phyloP scores from a whole-genome alignment of 2,888 invertebrate genomes.

The Junonia oenone region DNA sequence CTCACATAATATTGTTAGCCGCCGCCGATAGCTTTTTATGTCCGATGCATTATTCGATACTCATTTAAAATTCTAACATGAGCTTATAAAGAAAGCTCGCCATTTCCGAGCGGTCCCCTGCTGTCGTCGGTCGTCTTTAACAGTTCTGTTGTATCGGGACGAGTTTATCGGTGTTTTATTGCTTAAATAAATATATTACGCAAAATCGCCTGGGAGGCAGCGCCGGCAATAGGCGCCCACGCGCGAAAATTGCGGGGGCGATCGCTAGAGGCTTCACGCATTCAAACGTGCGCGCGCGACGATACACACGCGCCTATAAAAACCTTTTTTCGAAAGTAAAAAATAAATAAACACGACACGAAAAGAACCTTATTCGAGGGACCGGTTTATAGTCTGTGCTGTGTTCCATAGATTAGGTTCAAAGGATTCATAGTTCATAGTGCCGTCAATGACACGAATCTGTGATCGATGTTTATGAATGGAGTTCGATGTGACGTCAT shows the following conservation, averaged over 20 bases:
- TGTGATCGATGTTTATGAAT: conserved; percentile 66
- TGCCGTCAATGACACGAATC: conserved; percentile 36
- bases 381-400: conserved; percentile 28
- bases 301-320: conserved; percentile 58
- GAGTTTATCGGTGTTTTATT: conserved; percentile 46
- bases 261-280: conserved; percentile 66
- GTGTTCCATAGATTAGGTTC: conserved; percentile 30
- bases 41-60: conserved; percentile 79
- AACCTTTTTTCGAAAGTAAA: conserved; percentile 24
- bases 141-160: conserved; percentile 21
- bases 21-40: conserved; percentile 77
- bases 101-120: conserved; percentile 71
- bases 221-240: conserved; percentile 58
- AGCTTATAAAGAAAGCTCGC: conserved; percentile 73
- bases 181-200: conserved; percentile 66
- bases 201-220: conserved; percentile 69
- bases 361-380: conserved; percentile 32
- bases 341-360: conserved; percentile 41
- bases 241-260: conserved; percentile 71
- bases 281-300: conserved; percentile 70
- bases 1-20: conserved; percentile 77
- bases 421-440: conserved; percentile 23
- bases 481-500: conserved; percentile 76
- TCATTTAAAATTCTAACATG: conserved; percentile 80
- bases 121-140: conserved; percentile 59